Evolutionary conservation across 2,113 vertebrate species (phyloP), one percentile per base, ranked within the genome.

Genomic region (Emberiza fucata): DNA sequence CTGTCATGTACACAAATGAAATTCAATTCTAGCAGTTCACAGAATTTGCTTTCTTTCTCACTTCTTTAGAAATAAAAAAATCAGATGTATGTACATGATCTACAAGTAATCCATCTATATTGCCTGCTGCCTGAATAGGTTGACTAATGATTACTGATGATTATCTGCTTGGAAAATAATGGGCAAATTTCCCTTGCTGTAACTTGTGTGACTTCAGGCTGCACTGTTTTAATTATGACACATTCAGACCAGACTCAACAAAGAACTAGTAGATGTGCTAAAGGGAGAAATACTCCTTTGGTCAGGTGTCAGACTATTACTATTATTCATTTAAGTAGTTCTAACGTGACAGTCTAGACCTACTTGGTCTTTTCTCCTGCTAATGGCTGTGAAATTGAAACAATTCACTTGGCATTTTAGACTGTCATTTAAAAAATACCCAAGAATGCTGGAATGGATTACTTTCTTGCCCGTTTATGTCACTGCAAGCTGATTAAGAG

Each of bases 241-340:
- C 65, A 47, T 88, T 86, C 64, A 94, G 78, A 61, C 28, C 53
- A 88, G 72, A 65, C 80, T 84, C 60, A 71, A 88, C 69, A 93
- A 88, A 81, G 88, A 90, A 37, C 47, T 51, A 90, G 76, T 16
- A 75, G 79, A 88, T 68, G 71, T 83, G 71, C 56, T 90, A 80
- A 88, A 88, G 72, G 69, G 51, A 88, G 81, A 88, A 95, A 81
- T 92, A 37, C n/a, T 96, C 53, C 59, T 86, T 83, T 86, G 40
- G 85, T 90, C 1, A 48, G 44, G 53, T 88, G 76, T 95, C 80
- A 86, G 88, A 86, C 90, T 88, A 88, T 90, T 88, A 83, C 92
- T 96, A 48, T 94, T 90, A 86, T 96, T 95, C 94, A 90, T 96
- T 97, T 95, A 97, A 96, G 88, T 83, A 65, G 68, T 96, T 95